phyloP scores from a whole-genome alignment of 2,113 vertebrate genomes.

The Phoenicopterus ruber region DNA sequence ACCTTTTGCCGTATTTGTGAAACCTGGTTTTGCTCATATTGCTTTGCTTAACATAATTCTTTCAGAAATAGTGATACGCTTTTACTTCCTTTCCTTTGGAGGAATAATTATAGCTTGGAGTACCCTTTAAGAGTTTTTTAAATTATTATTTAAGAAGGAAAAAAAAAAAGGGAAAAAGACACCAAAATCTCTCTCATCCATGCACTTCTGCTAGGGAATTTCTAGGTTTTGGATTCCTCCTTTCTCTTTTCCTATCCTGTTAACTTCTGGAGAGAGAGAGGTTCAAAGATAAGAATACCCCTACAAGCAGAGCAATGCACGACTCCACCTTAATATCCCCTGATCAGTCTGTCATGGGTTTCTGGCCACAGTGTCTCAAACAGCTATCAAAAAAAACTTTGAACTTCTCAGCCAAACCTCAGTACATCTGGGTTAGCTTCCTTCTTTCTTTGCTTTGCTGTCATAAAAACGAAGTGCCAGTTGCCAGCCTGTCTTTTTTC shows the following conservation, averaged over 20 bases:
- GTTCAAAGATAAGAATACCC: not conserved
- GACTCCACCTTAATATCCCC: not conserved
- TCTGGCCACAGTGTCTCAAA: not conserved
- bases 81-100: not conserved
- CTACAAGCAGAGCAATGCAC: not conserved
- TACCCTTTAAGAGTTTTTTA: not conserved
- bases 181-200: not conserved
- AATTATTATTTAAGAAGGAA: not conserved
- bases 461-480: not conserved
- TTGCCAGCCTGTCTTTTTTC: slow-evolving; percentile 15
- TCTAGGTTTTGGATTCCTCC: not conserved
- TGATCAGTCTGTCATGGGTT: not conserved
- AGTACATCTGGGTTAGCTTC: not conserved
- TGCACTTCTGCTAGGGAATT: not conserved
- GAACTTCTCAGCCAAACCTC: not conserved
- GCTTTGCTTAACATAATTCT: not conserved
- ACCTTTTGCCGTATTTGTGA: not conserved
- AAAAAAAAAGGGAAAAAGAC: not conserved
- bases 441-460: not conserved
- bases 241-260: not conserved
- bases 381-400: not conserved
- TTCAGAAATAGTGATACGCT: not conserved
- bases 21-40: not conserved
- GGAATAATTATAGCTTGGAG: not conserved
- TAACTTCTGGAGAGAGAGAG: not conserved